A percentile compares a stretch with the other conserved stretches of the same genome.
These are phyloP conservation scores for Cyanistes caeruleus DNA, from an alignment of 2,113 vertebrate species.

Conservation along the genomic window DNA sequence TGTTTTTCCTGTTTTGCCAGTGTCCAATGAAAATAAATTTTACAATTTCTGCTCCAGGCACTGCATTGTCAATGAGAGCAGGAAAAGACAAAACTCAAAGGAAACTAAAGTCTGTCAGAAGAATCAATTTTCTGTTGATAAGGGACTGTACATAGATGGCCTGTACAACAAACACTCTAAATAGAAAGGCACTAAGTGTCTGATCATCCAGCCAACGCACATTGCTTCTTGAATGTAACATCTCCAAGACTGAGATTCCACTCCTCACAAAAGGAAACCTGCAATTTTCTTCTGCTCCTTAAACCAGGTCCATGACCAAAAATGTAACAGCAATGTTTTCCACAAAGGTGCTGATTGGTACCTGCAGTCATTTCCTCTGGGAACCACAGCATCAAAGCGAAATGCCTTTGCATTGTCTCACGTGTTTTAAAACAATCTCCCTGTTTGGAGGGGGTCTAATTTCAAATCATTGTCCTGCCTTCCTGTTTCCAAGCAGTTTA, in stretches of 20 bases:
- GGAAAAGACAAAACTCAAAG: not conserved
- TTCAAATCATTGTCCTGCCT: conserved; percentile 2
- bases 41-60: not conserved
- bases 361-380: conserved; percentile 13
- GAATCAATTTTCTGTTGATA: not conserved
- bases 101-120: not conserved
- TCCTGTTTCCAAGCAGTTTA: conserved; percentile 9
- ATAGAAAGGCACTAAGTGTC: not conserved
- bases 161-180: not conserved
- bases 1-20: not conserved
- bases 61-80: not conserved
- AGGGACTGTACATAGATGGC: not conserved
- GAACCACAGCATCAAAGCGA: conserved; percentile 9
- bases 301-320: not conserved
- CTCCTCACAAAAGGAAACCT: not conserved
- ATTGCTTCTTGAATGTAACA: not conserved
- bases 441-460: not conserved
- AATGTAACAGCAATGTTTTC: conserved; percentile 11
- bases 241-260: not conserved
- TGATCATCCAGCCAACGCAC: not conserved
- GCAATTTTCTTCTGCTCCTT: not conserved
- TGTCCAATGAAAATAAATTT: not conserved
- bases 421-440: not conserved
- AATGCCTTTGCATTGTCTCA: conserved; percentile 9
- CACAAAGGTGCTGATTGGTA: conserved; percentile 8